Evolutionary conservation across 2,797 vertebrate genomes (phyloP), one percentile per base, ranked within the genome.

Genomic region (Coregonus ussuriensis): DNA sequence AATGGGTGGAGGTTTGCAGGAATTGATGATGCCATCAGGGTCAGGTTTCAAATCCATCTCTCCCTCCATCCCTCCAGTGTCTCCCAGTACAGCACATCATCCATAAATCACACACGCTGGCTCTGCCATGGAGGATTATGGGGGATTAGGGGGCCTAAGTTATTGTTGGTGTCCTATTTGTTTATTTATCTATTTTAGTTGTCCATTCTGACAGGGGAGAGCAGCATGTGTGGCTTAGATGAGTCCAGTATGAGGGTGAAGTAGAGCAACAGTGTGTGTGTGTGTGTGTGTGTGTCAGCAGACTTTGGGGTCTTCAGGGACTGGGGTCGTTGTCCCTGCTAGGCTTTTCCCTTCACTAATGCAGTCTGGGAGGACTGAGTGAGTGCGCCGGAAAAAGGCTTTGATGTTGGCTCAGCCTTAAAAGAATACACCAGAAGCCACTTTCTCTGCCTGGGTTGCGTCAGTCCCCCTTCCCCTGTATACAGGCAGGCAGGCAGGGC

Each of bases 351-450:
- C 77, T 72, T 83, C 80, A 71, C 80, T 71, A 74, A 82, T 73
- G 11, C 54, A 77, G 76, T 81, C 80, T 80, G 66, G 86, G 73
- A 84, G 80, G 72, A 75, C 62, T 76, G 77, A 72, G 65, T 76
- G 77, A 70, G 65, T 77, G 75, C 85, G 77, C 88, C 29, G 81
- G 74, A 67, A 82, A 85, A 75, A 52, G 41, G 74, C 85, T 92
- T 86, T 90, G 79, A 88, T 88, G 86, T 87, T 75, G 33, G 84
- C 80, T 87, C 78, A 83, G 84, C 84, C 81, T 85, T 82, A 73
- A 81, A 71, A 73, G 63, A 79, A 70, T 74, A 56, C 35, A 71
- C 71, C 82, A 66, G 54, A 74, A 82, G 74, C 74, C 77, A 29
- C 81, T 66, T 37, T 56, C n/a, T 79, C 66, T 73, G 71, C 79